Evolutionary conservation across 2,888 invertebrate genomes (phyloP), one percentile per base, ranked within the genome.

Genomic region (Protophormia terraenovae): DNA sequence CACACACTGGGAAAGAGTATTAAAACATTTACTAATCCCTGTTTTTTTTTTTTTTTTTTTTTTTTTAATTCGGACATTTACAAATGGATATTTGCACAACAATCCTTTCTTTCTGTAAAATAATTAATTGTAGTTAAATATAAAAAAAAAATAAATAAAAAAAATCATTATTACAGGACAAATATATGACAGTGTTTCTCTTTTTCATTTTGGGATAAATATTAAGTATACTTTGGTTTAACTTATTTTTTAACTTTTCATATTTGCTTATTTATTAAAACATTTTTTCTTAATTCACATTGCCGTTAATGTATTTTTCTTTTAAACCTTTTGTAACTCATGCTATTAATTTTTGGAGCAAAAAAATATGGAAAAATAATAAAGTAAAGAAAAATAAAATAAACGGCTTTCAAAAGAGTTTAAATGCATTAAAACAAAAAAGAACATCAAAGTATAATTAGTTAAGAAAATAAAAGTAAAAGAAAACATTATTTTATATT

Each of bases 101-200:
- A 73, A 35, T 35, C n/a, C 19, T 24, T 73, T 73, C 29, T 27
- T 71, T 53, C 47, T 22, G 4, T 27, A 58, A 29, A 32, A 45
- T 47, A 60, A 41, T n/a, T 19, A 58, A 73, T 60, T 60, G n/a
- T 73, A 32, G 72, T 60, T 45, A 22, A 22, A 72, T 14, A 14
- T 27, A 67, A 47, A 29, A 45, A 19, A 22, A 27, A 55, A n/a
- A 71, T 12, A 16, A 24, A 35, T 27, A 19, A 5, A n/a, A n/a
- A n/a, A n/a, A n/a, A n/a, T n/a, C n/a, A n/a, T n/a, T 19, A 55
- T 41, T 24, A 41, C 12, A 4, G 3, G 14, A 27, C 6, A 14
- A 53, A 50, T 27, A 53, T 27, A 53, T 53, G 53, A n/a, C 10
- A 66, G n/a, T n/a, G n/a, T n/a, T n/a, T n/a, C n/a, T n/a, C n/a